These are phyloP conservation scores for Botia almorhae DNA, from an alignment of 2,797 vertebrate genomes.

Conservation along the genomic window DNA sequence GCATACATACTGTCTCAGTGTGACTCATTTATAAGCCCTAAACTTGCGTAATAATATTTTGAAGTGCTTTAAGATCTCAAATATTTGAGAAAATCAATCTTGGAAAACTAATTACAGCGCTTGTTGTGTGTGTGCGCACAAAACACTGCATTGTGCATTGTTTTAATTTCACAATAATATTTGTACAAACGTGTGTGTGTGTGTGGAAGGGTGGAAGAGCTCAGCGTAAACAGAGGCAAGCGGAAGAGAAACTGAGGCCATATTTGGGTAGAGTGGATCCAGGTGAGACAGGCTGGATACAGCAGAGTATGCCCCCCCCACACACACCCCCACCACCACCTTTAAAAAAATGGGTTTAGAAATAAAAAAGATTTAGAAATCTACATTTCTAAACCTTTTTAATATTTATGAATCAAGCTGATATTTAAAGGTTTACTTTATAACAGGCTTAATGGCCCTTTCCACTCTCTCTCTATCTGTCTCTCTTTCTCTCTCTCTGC, in stretches of 20 bases:
- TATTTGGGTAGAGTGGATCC: constrained; percentile 77
- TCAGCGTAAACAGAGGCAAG: constrained; percentile 74
- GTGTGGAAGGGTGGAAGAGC: constrained; percentile 71
- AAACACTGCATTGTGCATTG: too few relatives aligned
- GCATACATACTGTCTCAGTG: constrained; percentile 8
- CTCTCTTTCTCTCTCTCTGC: neutral
- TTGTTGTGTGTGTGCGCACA: constrained; percentile 16
- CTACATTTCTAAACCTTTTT: too few relatives aligned
- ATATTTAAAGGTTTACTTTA: too few relatives aligned
- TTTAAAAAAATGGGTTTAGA: too few relatives aligned
- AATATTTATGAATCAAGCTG: too few relatives aligned
- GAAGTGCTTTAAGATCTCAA: neutral
- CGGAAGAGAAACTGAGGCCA: constrained; percentile 72
- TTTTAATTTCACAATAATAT: too few relatives aligned
- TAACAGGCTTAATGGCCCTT: neutral
- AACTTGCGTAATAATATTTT: constrained; percentile 1
- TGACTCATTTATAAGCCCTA: constrained; percentile 21
- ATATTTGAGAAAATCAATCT: neutral
- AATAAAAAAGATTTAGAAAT: too few relatives aligned
- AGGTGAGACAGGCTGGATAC: constrained; percentile 63
- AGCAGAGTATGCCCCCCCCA: too few relatives aligned
- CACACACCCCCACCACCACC: too few relatives aligned
- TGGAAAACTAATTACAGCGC: constrained; percentile 8
- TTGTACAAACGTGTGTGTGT: neutral
- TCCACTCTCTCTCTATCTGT: constrained; percentile 25